Conservation (phyloP, 1,140 invertebrate genomes). For the Lasaia peninsularis region DNA sequence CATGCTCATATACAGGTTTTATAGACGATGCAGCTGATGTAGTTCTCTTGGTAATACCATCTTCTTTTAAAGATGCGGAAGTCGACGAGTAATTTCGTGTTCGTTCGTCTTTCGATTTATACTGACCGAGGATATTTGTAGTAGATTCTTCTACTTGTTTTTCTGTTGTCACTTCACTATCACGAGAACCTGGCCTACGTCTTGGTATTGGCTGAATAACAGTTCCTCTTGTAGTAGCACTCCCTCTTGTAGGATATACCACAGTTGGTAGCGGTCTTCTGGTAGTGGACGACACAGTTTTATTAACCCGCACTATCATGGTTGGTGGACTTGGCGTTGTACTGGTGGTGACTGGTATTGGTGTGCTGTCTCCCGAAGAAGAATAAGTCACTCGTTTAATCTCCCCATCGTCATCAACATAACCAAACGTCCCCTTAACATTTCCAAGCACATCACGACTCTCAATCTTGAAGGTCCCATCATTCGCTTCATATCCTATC, state of each 20-base stretch:
- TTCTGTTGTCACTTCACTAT: slow-evolving; percentile 50
- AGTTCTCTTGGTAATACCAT: slow-evolving; percentile 56
- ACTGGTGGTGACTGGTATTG: slow-evolving; percentile 61
- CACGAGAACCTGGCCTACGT: slow-evolving; percentile 60
- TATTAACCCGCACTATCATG: slow-evolving; percentile 64
- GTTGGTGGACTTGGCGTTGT: slow-evolving; percentile 67
- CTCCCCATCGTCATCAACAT: slow-evolving; percentile 87
- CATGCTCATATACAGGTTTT: slow-evolving; percentile 74
- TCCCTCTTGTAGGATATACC: slow-evolving; percentile 67
- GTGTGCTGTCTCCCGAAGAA: slow-evolving; percentile 75
- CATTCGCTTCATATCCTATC: slow-evolving; percentile 90
- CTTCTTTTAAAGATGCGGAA: slow-evolving; percentile 42
- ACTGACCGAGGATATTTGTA: slow-evolving; percentile 46
- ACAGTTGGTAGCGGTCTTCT: slow-evolving; percentile 66
- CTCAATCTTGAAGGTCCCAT: slow-evolving; percentile 91
- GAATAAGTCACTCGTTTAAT: slow-evolving; percentile 92
- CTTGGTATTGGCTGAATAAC: slow-evolving; percentile 81
- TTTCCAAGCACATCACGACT: slow-evolving; percentile 88
- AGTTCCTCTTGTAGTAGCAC: slow-evolving; percentile 73
- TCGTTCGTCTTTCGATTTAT: slow-evolving; percentile 55
- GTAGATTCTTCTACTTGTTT: slow-evolving; percentile 57
- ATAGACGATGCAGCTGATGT: slow-evolving; percentile 55
- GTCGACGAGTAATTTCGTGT: slow-evolving; percentile 41
- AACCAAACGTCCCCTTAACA: slow-evolving; percentile 92
- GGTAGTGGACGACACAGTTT: slow-evolving; percentile 69